Base-by-base conservation (phyloP, 1,140 invertebrate genomes). In the Dreissena polymorpha region DNA sequence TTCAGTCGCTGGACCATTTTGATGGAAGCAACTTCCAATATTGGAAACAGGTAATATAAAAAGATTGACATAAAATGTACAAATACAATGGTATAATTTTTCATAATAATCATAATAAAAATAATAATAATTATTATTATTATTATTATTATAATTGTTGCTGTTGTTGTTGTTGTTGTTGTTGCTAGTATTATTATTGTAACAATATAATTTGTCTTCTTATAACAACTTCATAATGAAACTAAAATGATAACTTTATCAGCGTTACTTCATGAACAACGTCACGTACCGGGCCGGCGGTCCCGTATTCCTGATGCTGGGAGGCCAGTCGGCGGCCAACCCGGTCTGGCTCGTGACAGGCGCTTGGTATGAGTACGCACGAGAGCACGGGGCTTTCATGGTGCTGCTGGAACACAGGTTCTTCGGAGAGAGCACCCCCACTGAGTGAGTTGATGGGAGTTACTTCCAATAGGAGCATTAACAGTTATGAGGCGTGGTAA, bases 351-450 rank as follows among this genome's bases (percentile, higher is more conserved):
- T 98, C 95, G 93, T 94, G 0, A 93, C 95, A 89, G 97, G 97
- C 6, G 93, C 95, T 82, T 97, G 97, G 84, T 57, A 76, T 18
- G 72, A 79, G 25, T 72, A 85, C 51, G 85, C 84, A n/a, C 53
- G 80, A 64, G 69, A 70, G 55, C 72, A 84, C 39, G 60, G 95
- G 67, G 97, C 97, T 0, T 91, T 97, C 6, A 96, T 96, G 79
- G 95, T 98, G 63, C 95, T 96, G 91, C 86, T 99, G 25, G 97
- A 98, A 91, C 97, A 99, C 93, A 94, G 97, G 68, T 98, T 95
- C 92, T 99, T 98, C 94, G 97, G 97, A 82, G 95, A 97, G 92
- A 98, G 97, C 92, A 96, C 95, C 89, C 97, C 97, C 8, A 97
- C 96, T 10, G 82, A 89, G 94, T 94, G 91, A 93, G 79, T 60